Evolutionary conservation across 2,113 vertebrate genomes (phyloP).

Genomic region (Chaetodon trifascialis): DNA sequence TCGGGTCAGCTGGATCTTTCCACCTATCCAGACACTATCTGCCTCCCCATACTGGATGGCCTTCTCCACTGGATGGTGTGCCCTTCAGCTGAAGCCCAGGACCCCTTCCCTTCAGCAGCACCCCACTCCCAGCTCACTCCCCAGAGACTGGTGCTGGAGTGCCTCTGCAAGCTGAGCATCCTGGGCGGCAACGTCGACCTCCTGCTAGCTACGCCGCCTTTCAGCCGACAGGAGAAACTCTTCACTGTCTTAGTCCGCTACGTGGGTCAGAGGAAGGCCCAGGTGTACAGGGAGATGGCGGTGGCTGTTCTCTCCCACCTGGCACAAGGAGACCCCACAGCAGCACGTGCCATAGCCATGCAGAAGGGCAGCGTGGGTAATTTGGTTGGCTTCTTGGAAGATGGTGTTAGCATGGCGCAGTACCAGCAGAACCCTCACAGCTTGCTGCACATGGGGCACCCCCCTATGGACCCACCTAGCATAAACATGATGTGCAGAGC

Average conservation of each 20-base stretch:
- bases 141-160: conserved; percentile 97
- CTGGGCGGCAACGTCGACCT: conserved; percentile 98
- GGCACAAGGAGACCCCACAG: conserved; percentile 94
- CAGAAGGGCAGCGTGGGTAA: conserved; percentile 96
- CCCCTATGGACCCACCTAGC: conserved; percentile 92
- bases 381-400: conserved; percentile 96
- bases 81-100: conserved; percentile 94
- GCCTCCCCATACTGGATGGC: conserved; percentile 96
- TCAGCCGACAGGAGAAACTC: conserved; percentile 97
- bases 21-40: conserved; percentile 95
- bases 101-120: conserved; percentile 93
- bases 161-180: conserved; percentile 98
- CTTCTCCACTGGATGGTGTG: conserved; percentile 99
- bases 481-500: conserved; percentile 99
- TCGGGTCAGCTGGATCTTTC: conserved; percentile 98
- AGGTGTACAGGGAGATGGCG: conserved; percentile 98
- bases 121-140: conserved; percentile 94
- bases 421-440: conserved; percentile 97
- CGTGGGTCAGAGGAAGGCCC: conserved; percentile 94
- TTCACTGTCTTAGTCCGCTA: conserved; percentile 94
- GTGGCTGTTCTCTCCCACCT: conserved; percentile 97
- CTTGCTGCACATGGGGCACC: conserved; percentile 91
- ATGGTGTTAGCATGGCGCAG: conserved; percentile 96
- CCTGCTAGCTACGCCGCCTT: conserved; percentile 95
- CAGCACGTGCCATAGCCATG: conserved; percentile 93